phyloP scores from a whole-genome alignment of 1,140 invertebrate species.

The Euura saliciscinereae region DNA sequence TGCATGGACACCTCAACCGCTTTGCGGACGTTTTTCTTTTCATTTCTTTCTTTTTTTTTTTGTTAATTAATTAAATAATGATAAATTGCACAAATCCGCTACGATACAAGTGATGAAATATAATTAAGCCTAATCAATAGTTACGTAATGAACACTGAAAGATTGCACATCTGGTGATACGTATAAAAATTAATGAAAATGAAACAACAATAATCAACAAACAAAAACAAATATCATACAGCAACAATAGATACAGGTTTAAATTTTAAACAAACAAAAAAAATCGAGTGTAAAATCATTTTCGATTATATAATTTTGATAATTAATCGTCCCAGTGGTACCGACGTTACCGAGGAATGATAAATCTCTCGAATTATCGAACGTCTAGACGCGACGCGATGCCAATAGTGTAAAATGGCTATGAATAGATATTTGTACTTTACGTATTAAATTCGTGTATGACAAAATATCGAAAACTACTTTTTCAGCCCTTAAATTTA shows the following conservation, averaged over 20 bases:
- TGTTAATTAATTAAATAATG: neutral
- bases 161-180: conserved; percentile 34
- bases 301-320: no score
- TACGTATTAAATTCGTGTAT: conserved; percentile 35
- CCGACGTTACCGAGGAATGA: neutral
- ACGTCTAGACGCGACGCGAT: conserved; percentile 13
- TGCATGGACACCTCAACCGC: neutral
- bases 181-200: conserved; percentile 11
- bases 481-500: conserved; percentile 23
- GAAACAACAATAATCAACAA: conserved; percentile 32
- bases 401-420: neutral
- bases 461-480: conserved; percentile 43
- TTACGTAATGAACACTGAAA: conserved; percentile 17
- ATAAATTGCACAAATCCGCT: conserved; percentile 23
- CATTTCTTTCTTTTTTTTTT: neutral
- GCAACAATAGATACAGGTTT: conserved; percentile 32
- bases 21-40: no score
- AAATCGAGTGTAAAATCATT: neutral
- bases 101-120: conserved; percentile 34
- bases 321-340: no score
- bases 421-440: conserved; percentile 41
- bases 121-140: conserved; percentile 32
- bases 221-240: conserved; percentile 34
- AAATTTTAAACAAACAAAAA: neutral
- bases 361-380: neutral